phyloP scores from a whole-genome alignment of 2,888 invertebrate genomes.

The Gari tellinella region DNA sequence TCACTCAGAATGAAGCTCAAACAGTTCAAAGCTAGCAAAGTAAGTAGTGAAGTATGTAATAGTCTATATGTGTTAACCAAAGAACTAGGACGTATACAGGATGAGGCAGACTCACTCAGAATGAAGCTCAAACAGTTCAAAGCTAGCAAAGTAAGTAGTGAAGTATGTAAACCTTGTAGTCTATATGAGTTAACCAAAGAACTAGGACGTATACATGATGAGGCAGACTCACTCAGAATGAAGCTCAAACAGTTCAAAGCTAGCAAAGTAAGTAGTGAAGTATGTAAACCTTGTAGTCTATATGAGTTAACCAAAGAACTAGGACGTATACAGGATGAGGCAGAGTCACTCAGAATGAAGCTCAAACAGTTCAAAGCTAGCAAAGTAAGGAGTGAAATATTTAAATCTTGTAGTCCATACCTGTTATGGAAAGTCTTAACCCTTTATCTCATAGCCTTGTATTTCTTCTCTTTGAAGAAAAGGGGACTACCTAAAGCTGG shows the following conservation, averaged over 20 bases:
- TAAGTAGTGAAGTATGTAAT: conserved; percentile 25
- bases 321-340: conserved; percentile 80
- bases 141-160: conserved; percentile 68
- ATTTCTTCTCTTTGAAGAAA: too few relatives aligned
- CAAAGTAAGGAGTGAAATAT: conserved; percentile 68
- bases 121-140: conserved; percentile 76
- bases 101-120: conserved; percentile 80
- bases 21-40: conserved; percentile 67
- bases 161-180: too few relatives aligned
- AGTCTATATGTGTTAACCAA: conserved; percentile 83
- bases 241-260: conserved; percentile 75
- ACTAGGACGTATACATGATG: conserved; percentile 80
- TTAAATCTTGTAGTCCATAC: neutral
- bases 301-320: conserved; percentile 83
- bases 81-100: conserved; percentile 80
- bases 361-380: conserved; percentile 71
- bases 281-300: too few relatives aligned
- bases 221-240: conserved; percentile 78
- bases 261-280: conserved; percentile 69
- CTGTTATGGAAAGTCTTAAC: too few relatives aligned
- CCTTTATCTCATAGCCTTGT: too few relatives aligned
- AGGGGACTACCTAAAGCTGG: too few relatives aligned
- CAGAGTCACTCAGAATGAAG: conserved; percentile 79
- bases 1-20: conserved; percentile 78
- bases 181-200: conserved; percentile 84